Conservation (phyloP, 2,888 invertebrate species). For the Caenorhabditis doughertyi region DNA sequence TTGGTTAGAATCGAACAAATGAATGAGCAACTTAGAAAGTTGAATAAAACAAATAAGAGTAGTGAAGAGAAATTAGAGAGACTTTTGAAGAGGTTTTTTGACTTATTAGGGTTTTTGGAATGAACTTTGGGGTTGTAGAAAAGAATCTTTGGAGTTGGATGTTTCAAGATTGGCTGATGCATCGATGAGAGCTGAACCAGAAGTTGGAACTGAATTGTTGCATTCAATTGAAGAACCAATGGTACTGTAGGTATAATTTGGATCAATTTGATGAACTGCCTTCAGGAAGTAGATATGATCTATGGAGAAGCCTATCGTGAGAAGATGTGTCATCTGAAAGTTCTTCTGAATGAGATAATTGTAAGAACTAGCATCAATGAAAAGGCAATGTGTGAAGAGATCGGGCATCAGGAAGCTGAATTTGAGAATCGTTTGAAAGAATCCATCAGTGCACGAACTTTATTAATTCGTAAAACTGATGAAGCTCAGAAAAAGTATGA, state of each 20-base stretch:
- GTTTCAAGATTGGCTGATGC: slow-evolving; percentile 42
- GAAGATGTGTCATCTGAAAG: slow-evolving; percentile 60
- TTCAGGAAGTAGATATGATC: slow-evolving; percentile 56
- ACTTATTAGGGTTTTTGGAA: not conserved
- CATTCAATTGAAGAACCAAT: slow-evolving; percentile 48
- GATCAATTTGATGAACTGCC: not conserved
- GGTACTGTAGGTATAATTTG: not conserved
- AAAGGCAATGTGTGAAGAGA: slow-evolving; percentile 64
- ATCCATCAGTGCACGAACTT: slow-evolving; percentile 20
- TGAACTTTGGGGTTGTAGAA: slow-evolving; percentile 8
- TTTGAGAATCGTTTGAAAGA: slow-evolving; percentile 55
- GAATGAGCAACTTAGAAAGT: slow-evolving; percentile 55
- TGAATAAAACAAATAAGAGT: slow-evolving; percentile 30
- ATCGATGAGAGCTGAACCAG: slow-evolving; percentile 47
- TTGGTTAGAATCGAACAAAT: slow-evolving; percentile 58
- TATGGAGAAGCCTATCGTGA: slow-evolving; percentile 52
- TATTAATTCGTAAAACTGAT: slow-evolving; percentile 6
- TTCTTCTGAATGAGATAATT: slow-evolving; percentile 61
- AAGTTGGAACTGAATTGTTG: slow-evolving; percentile 40
- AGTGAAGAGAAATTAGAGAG: slow-evolving; percentile 57
- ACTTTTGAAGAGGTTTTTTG: slow-evolving; percentile 42
- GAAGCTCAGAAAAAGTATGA: slow-evolving; percentile 53
- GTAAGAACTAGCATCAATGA: slow-evolving; percentile 61
- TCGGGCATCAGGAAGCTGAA: slow-evolving; percentile 61
- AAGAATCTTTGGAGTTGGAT: slow-evolving; percentile 56